These are phyloP conservation scores for Nibea coibor DNA, from an alignment of 2,113 vertebrate genomes.

Conservation along the genomic window DNA sequence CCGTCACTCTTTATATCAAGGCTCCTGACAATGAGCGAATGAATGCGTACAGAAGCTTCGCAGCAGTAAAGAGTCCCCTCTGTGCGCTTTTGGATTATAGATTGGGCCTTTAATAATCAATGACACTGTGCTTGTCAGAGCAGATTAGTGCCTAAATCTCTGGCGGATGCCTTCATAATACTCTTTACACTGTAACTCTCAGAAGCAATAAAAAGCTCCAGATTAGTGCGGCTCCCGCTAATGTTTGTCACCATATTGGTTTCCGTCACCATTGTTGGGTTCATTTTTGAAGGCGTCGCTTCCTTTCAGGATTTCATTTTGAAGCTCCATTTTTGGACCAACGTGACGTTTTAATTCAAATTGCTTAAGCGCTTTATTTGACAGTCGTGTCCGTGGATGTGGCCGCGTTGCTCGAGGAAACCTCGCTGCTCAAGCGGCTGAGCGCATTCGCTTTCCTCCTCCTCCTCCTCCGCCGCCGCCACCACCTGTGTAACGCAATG, in stretches of 20 bases:
- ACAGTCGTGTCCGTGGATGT: not conserved
- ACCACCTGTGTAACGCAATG: not conserved
- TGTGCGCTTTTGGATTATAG: slow-evolving; percentile 68
- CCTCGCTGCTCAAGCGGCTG: not conserved
- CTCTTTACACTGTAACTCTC: slow-evolving; percentile 61
- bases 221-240: slow-evolving; percentile 39
- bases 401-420: not conserved
- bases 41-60: slow-evolving; percentile 1
- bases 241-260: slow-evolving; percentile 58
- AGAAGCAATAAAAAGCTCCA: slow-evolving; percentile 45
- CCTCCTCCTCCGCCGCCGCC: not conserved
- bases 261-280: slow-evolving; percentile 20
- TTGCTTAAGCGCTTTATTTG: slow-evolving; percentile 36
- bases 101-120: slow-evolving; percentile 76
- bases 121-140: slow-evolving; percentile 60
- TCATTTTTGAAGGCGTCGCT: not conserved
- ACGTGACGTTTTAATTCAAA: slow-evolving; percentile 62
- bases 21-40: slow-evolving; percentile 7
- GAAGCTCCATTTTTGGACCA: slow-evolving; percentile 26
- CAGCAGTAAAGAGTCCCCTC: not conserved
- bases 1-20: not conserved
- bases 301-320: slow-evolving; percentile 31
- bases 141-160: slow-evolving; percentile 76
- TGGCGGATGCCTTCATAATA: slow-evolving; percentile 59
- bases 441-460: slow-evolving; percentile 2